phyloP scores from a whole-genome alignment of 2,113 vertebrate genomes.

The Dromas ardeola region DNA sequence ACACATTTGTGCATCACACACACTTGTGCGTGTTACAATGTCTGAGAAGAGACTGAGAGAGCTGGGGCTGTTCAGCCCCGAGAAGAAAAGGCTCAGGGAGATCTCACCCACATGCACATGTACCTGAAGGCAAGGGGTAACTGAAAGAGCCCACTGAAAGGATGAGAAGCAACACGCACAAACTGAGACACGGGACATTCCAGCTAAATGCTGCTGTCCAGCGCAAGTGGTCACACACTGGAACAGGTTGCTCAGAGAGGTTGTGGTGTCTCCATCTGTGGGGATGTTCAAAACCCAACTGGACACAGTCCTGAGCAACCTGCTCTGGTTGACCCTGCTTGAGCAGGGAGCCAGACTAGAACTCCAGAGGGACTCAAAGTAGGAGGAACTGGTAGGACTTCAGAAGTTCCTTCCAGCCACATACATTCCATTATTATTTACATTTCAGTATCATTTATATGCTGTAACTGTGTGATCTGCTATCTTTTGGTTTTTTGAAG shows the following conservation, averaged over 20 bases:
- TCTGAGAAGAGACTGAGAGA: background rate
- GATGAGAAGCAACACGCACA: background rate
- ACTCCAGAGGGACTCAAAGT: background rate
- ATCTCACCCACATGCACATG: rapidly evolving
- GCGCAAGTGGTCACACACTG: background rate
- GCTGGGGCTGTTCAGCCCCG: background rate
- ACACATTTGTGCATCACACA: background rate
- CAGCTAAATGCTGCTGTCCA: rapidly evolving
- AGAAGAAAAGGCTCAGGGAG: background rate
- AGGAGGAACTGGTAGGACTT: background rate
- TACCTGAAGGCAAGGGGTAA: background rate
- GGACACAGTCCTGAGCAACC: background rate
- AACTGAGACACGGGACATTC: too few species aligned
- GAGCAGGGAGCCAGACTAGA: background rate
- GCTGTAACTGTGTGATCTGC: background rate
- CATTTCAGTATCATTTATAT: background rate
- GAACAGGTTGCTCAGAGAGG: background rate
- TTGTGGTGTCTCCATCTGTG: background rate
- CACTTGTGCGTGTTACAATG: background rate
- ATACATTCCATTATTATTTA: background rate
- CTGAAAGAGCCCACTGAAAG: background rate
- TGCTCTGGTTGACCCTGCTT: background rate
- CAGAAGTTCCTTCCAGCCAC: background rate
- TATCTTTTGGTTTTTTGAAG: background rate
- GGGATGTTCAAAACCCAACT: background rate